Conservation (phyloP, 2,797 vertebrate species). For the Capromys pilorides region DNA sequence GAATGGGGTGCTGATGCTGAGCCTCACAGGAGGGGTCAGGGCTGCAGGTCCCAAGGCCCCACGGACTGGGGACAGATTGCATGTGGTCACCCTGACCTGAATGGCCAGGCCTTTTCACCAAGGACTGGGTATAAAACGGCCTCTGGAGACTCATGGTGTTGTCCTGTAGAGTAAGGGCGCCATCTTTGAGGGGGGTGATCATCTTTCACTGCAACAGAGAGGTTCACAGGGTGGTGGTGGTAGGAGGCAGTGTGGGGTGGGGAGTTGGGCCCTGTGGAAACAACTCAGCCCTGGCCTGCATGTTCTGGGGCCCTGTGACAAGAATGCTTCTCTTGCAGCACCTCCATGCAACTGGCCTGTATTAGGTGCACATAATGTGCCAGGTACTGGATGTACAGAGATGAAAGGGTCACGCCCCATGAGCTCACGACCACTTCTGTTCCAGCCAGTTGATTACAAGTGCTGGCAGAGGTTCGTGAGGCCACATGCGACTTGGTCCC, state of each 20-base stretch:
- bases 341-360: neutral
- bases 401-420: neutral
- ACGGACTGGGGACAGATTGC: neutral
- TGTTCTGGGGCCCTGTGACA: no score
- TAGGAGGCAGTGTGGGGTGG: neutral
- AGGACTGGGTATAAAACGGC: neutral
- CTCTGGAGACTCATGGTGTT: neutral
- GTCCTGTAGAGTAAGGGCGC: neutral
- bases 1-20: neutral
- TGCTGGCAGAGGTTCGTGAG: neutral
- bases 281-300: neutral
- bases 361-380: neutral
- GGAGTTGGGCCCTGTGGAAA: fast-evolving
- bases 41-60: neutral
- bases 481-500: neutral
- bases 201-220: neutral
- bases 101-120: neutral
- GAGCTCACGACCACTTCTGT: neutral
- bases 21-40: neutral
- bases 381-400: neutral
- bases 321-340: neutral
- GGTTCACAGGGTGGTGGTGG: neutral
- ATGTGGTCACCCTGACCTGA: neutral
- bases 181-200: neutral
- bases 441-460: neutral